phyloP scores from a whole-genome alignment of 1,140 invertebrate species.

The Phortica variegata region DNA sequence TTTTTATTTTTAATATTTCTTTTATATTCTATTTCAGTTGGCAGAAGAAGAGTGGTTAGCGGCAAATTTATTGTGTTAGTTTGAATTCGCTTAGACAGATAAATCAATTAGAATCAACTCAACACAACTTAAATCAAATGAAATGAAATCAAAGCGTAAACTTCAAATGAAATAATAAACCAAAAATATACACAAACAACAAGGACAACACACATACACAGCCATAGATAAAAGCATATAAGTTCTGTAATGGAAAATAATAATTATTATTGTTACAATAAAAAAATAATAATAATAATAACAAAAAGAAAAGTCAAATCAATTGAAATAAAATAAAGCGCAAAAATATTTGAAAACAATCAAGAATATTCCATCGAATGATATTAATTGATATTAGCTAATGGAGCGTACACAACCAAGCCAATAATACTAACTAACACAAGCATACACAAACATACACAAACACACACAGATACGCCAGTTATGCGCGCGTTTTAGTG shows the following conservation, averaged over 20 bases:
- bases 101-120: constrained; percentile 13
- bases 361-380: constrained; percentile 51
- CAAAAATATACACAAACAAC: neutral
- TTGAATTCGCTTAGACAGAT: constrained; percentile 29
- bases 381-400: constrained; percentile 53
- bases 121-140: constrained; percentile 7
- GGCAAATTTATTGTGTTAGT: constrained; percentile 58
- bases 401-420: constrained; percentile 23
- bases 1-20: constrained; percentile 9
- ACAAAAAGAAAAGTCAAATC: neutral
- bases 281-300: neutral
- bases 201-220: constrained; percentile 15
- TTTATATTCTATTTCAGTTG: constrained; percentile 53
- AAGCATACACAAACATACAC: constrained; percentile 12
- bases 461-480: constrained; percentile 10
- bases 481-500: too few relatives aligned
- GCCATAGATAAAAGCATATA: constrained; percentile 17
- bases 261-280: neutral
- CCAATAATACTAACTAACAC: neutral
- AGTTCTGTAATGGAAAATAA: too few relatives aligned
- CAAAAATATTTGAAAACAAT: constrained; percentile 40
- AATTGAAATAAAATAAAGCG: too few relatives aligned
- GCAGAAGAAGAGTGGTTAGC: constrained; percentile 57
- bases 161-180: constrained; percentile 19
- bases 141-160: constrained; percentile 10